Base-by-base conservation (phyloP, 2,797 vertebrate genomes). In the Anabas testudineus region DNA sequence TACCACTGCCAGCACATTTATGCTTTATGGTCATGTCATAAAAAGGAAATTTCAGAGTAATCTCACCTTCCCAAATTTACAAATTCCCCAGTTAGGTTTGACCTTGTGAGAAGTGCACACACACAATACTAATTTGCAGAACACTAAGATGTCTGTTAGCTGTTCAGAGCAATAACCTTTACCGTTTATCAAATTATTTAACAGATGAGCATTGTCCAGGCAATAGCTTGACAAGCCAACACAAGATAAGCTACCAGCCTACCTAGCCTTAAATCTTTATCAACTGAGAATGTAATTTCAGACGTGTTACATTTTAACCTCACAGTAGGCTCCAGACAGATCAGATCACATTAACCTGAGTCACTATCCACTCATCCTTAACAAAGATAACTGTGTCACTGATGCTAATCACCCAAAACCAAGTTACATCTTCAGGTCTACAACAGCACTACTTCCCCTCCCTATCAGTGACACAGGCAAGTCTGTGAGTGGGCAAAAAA, bases 261-360 rank as follows among this genome's bases (percentile, higher is more conserved):
- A n/a, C n/a, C 63, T 52, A 63, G 55, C 36, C 46, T 60, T 43
- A 9, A 66, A 80, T 48, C 16, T 60, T 63, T 30, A 60, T 45
- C 28, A 63, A 71, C 45, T 51, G 10, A 69, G 21, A 21, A 61
- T 66, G 56, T 74, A 15, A 68, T 81, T 59, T 75, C n/a, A 68
- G 61, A 71, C 64, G 22, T 51, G 62, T 21, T 59, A 18, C 55
- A 13, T 58, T 64, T 51, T 53, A 65, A 59, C 64, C 51, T 70
- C 51, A 66, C 51, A 67, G 47, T 18, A 4, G 71, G 57, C 55
- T 78, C 63, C 59, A 80, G 59, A 75, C 57, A 45, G 56, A 82
- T 76, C 49, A 69, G 57, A 77, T 72, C 42, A 67, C 64, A 67
- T 65, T 21, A 66, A 70, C 55, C 64, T 32, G 39, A 80, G 41